These are phyloP conservation scores for Aphaenogaster ashmeadi DNA, from an alignment of 1,140 invertebrate species.

Conservation along the genomic window DNA sequence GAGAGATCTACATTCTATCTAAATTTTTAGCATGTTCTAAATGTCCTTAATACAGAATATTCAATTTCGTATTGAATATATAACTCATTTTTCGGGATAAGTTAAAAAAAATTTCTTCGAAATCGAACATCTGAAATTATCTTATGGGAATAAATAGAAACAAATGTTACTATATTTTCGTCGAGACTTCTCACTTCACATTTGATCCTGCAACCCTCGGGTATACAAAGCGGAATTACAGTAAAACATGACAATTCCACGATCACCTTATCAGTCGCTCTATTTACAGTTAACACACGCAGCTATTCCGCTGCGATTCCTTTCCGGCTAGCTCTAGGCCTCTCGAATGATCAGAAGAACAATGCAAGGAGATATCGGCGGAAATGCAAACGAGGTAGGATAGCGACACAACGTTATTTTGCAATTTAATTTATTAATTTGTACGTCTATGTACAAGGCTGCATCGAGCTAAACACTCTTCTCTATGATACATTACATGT, in stretches of 20 bases:
- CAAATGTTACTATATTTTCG: background rate
- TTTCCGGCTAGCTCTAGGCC: background rate
- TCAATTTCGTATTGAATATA: background rate
- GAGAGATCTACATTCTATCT: slow-evolving; percentile 25
- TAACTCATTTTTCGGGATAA: background rate
- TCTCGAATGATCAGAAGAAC: slow-evolving; percentile 7
- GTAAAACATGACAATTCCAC: slow-evolving; percentile 13
- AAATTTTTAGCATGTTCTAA: slow-evolving; percentile 21
- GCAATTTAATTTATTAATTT: slow-evolving; percentile 82
- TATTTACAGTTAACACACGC: slow-evolving; percentile 38
- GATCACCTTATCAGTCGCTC: background rate
- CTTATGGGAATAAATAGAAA: background rate
- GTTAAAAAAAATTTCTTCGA: background rate
- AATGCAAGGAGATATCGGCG: slow-evolving; percentile 20
- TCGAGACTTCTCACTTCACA: background rate
- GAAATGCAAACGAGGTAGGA: slow-evolving; percentile 38
- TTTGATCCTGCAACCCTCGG: background rate
- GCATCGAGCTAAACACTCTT: slow-evolving; percentile 77
- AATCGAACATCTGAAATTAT: background rate
- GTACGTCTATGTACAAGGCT: slow-evolving; percentile 82
- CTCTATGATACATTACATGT: slow-evolving; percentile 73
- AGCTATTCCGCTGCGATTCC: background rate
- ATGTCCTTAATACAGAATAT: slow-evolving; percentile 4
- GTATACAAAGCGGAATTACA: slow-evolving; percentile 11
- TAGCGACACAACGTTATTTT: slow-evolving; percentile 65